Evolutionary conservation across 2,888 invertebrate genomes (phyloP).

Genomic region (Sarcophaga rosellei): DNA sequence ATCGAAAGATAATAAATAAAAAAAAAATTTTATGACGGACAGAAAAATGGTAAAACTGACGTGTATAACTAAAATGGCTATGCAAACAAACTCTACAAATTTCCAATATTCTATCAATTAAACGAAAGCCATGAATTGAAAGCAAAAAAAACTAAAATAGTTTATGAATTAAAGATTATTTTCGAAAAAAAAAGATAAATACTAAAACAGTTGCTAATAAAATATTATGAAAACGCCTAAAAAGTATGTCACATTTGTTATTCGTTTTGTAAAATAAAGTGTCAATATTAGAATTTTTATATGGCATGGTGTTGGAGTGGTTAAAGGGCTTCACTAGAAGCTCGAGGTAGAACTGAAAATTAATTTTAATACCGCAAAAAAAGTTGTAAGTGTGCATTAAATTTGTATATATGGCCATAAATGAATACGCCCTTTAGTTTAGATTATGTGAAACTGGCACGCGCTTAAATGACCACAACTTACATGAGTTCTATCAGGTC

Average conservation of each 20-base stretch:
- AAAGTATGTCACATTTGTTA: slow-evolving; percentile 52
- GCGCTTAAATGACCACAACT: too few relatives aligned
- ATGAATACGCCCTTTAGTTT: too few relatives aligned
- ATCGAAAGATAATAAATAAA: slow-evolving; percentile 12
- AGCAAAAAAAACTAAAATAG: neutral
- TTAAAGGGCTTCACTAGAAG: too few relatives aligned
- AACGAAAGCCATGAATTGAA: slow-evolving; percentile 56
- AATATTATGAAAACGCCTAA: slow-evolving; percentile 62
- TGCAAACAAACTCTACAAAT: slow-evolving; percentile 31
- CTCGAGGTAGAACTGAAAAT: too few relatives aligned
- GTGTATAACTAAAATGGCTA: neutral
- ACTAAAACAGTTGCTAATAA: slow-evolving; percentile 48
- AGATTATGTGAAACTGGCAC: too few relatives aligned
- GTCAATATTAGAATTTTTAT: too few relatives aligned
- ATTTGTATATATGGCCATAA: too few relatives aligned
- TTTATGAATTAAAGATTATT: too few relatives aligned
- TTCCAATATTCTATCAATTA: slow-evolving; percentile 63
- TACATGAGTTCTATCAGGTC: too few relatives aligned
- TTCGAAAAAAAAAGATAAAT: neutral
- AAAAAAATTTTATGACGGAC: neutral
- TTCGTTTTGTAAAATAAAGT: slow-evolving; percentile 27
- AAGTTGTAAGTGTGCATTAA: too few relatives aligned
- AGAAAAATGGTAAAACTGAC: too few relatives aligned
- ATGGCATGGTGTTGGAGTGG: neutral
- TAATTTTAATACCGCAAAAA: too few relatives aligned